A percentile compares a stretch with the other conserved stretches of the same genome.
Conservation (phyloP, 2,888 invertebrate species). For the Agrochola circellaris region DNA sequence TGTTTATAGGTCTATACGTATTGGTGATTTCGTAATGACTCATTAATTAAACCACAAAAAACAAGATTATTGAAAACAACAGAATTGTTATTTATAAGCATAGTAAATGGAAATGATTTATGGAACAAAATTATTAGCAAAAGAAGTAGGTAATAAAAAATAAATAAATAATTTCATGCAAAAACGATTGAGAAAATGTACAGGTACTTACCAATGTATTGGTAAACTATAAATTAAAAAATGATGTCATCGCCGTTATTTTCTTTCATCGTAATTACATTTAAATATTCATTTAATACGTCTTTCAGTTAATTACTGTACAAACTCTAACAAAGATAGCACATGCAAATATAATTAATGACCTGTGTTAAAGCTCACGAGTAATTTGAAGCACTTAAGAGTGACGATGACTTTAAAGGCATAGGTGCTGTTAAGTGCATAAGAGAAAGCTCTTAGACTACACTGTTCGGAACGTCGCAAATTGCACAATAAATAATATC, state of each 20-base stretch:
- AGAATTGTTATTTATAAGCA: background rate
- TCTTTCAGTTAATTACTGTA: background rate
- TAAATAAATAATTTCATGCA: too few species aligned
- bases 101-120: background rate
- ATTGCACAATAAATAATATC: constrained; percentile 7
- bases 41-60: constrained; percentile 17
- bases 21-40: constrained; percentile 5
- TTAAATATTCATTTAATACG: background rate
- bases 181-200: background rate
- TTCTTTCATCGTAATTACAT: background rate
- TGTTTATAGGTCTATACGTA: background rate
- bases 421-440: constrained; percentile 24
- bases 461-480: constrained; percentile 1
- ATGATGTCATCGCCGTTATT: background rate
- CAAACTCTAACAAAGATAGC: background rate
- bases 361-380: constrained; percentile 4
- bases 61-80: background rate
- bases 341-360: constrained; percentile 3
- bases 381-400: constrained; percentile 15
- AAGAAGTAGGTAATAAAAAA: background rate
- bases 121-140: background rate
- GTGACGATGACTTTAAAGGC: constrained; percentile 16
- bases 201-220: background rate
- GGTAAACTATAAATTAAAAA: background rate
- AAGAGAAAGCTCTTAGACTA: constrained; percentile 37